These are phyloP conservation scores for Synanceia verrucosa DNA, from an alignment of 2,797 vertebrate genomes.

Conservation along the genomic window DNA sequence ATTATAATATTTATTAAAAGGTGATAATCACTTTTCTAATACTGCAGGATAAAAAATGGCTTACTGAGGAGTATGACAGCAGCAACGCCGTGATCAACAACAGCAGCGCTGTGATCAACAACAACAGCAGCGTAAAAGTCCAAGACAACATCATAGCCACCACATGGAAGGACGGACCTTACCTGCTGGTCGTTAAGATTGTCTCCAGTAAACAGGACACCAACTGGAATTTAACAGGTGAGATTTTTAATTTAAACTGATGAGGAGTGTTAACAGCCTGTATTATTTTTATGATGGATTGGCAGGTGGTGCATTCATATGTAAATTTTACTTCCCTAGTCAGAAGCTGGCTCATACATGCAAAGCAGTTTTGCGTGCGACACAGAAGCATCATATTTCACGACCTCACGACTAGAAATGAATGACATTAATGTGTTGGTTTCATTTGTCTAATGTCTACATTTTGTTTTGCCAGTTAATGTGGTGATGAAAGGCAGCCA, in stretches of 20 bases:
- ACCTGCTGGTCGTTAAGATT: constrained; percentile 85
- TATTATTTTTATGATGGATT: background rate
- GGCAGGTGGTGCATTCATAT: background rate
- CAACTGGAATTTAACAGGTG: constrained; percentile 88
- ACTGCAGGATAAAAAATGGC: constrained; percentile 67
- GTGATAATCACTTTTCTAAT: background rate
- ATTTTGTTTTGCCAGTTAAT: constrained; percentile 75
- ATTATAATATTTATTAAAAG: background rate
- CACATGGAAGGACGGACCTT: constrained; percentile 89
- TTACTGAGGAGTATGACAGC: constrained; percentile 67
- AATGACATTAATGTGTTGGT: background rate
- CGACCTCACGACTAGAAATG: background rate
- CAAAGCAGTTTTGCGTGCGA: background rate
- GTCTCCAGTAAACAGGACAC: constrained; percentile 67
- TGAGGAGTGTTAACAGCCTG: background rate
- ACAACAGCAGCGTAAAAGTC: constrained; percentile 34
- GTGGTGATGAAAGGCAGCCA: constrained; percentile 87
- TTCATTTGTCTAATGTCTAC: constrained; percentile 7
- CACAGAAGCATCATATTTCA: background rate
- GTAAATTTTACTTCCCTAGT: background rate
- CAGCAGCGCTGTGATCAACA: constrained; percentile 35
- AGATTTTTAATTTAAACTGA: background rate
- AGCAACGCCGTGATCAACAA: constrained; percentile 19
- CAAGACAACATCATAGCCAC: constrained; percentile 83
- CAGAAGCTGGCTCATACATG: background rate